Evolutionary conservation across 1,140 invertebrate genomes (phyloP).

Genomic region (Sarcophaga peregrina): DNA sequence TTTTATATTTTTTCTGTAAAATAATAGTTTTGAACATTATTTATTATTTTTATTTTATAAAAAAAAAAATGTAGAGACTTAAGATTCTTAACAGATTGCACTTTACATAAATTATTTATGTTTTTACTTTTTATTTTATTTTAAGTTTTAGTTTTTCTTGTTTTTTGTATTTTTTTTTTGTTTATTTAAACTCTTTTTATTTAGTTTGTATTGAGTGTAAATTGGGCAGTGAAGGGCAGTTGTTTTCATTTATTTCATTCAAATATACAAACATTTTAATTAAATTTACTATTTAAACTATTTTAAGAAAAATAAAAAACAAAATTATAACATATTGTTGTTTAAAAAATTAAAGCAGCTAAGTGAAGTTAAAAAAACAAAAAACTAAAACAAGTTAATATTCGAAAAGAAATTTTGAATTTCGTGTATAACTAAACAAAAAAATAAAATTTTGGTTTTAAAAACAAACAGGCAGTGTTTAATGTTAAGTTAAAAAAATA

Average conservation of each 20-base stretch:
- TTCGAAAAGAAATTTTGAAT: constrained; percentile 16
- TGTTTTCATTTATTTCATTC: constrained; percentile 29
- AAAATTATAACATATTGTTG: neutral
- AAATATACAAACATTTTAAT: constrained; percentile 30
- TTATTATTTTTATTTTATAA: constrained; percentile 33
- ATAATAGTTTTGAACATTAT: constrained; percentile 6
- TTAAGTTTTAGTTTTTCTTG: neutral
- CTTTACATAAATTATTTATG: constrained; percentile 27
- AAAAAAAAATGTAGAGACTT: constrained; percentile 18
- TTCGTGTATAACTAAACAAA: neutral
- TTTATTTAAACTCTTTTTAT: constrained; percentile 19
- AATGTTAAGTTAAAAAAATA: neutral
- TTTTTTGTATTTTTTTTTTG: constrained; percentile 26
- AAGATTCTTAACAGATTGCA: constrained; percentile 41
- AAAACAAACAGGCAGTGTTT: constrained; percentile 9
- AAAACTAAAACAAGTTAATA: neutral
- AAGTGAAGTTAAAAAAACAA: too few species aligned
- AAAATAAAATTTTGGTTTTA: neutral
- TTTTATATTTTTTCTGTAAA: neutral
- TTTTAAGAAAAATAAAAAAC: constrained; percentile 26
- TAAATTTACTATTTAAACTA: constrained; percentile 27
- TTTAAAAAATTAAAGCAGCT: neutral
- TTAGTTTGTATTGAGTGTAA: constrained; percentile 35
- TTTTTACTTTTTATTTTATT: constrained; percentile 5
- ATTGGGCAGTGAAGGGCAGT: constrained; percentile 38